Conservation (phyloP, 2,888 invertebrate genomes). For the Acronicta alni region DNA sequence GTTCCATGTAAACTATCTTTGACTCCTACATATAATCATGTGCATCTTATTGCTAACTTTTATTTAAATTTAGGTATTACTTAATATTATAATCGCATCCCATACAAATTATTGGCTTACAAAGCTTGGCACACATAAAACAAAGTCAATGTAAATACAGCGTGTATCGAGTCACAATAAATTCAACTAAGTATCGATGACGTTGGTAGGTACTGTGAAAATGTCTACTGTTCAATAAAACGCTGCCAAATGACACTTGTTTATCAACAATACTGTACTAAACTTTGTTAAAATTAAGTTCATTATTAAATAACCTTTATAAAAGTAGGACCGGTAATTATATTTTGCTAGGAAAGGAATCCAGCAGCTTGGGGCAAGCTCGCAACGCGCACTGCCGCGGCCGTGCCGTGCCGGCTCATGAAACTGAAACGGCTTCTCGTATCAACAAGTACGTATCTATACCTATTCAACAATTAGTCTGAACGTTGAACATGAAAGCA, state of each 20-base stretch:
- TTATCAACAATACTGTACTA: conserved; percentile 5
- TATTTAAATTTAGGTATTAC: background rate
- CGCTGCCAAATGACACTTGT: conserved; percentile 21
- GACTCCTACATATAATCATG: conserved; percentile 36
- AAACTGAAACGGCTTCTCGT: conserved; percentile 53
- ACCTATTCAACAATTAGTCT: conserved; percentile 30
- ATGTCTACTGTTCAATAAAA: conserved; percentile 15
- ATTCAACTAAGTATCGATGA: conserved; percentile 7
- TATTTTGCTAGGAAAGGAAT: conserved; percentile 20
- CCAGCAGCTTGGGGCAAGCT: conserved; percentile 44
- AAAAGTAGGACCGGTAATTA: conserved; percentile 23
- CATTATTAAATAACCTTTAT: conserved; percentile 11
- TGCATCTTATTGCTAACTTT: background rate
- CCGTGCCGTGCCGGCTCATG: conserved; percentile 54
- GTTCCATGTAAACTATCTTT: conserved; percentile 16
- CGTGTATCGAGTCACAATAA: background rate
- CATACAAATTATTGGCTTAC: background rate
- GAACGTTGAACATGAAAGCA: conserved; percentile 27
- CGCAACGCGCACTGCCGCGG: conserved; percentile 73
- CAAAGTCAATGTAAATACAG: conserved; percentile 8
- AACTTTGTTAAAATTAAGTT: conserved; percentile 1
- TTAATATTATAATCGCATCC: background rate
- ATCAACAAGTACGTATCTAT: conserved; percentile 58
- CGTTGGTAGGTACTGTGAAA: conserved; percentile 13
- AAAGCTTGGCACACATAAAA: conserved; percentile 25